These are phyloP conservation scores for Drosophila pseudoananassae DNA, from an alignment of 1,140 invertebrate genomes.

Conservation along the genomic window DNA sequence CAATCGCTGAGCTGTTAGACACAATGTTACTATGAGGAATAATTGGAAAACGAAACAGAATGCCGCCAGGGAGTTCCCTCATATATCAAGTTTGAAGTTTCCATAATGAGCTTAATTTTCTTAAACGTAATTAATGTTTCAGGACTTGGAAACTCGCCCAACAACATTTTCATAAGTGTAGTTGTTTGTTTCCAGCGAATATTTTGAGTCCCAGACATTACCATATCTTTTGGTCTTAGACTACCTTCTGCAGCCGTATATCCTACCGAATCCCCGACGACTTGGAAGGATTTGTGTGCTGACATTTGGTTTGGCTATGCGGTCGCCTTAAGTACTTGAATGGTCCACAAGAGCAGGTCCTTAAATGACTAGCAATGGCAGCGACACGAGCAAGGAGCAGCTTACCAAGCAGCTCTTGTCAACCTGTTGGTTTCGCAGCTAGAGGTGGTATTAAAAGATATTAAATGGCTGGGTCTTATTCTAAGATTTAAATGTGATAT, in stretches of 20 bases:
- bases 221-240: conserved; percentile 15
- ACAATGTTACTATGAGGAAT: conserved; percentile 9
- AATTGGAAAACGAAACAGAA: conserved; percentile 17
- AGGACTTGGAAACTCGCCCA: neutral
- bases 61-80: neutral
- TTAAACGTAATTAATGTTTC: neutral
- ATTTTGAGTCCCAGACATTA: neutral
- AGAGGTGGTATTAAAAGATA: conserved; percentile 20
- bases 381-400: conserved; percentile 7
- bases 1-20: conserved; percentile 41
- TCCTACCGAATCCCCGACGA: conserved; percentile 12
- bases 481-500: too few species aligned
- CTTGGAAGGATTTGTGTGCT: conserved; percentile 52
- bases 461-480: neutral
- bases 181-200: conserved; percentile 9
- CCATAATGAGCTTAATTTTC: conserved; percentile 7
- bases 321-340: conserved; percentile 52
- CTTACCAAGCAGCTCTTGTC: conserved; percentile 13
- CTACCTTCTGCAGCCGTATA: conserved; percentile 22
- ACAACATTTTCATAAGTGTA: neutral
- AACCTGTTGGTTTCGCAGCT: conserved; percentile 35
- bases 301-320: conserved; percentile 56
- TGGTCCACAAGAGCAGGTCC: neutral
- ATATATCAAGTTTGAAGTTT: conserved; percentile 14
- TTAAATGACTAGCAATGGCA: conserved; percentile 26